phyloP scores from a whole-genome alignment of 2,797 vertebrate genomes.

The Pachyuromys duprasi region DNA sequence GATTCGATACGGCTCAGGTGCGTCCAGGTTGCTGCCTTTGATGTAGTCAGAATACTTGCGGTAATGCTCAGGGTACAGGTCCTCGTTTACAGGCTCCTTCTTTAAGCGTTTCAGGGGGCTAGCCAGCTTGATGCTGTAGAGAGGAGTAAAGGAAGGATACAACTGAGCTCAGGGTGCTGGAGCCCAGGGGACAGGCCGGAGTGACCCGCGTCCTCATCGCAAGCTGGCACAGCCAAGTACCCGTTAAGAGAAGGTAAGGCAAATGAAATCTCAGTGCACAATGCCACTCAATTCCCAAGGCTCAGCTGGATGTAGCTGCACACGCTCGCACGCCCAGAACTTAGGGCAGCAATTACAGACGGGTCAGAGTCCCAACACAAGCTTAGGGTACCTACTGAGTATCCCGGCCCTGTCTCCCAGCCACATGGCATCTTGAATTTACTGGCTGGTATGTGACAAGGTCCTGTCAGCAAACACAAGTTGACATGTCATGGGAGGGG shows the following conservation, averaged over 20 bases:
- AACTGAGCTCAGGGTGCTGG: background rate
- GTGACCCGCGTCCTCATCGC: background rate
- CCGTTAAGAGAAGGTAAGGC: background rate
- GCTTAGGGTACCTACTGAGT: background rate
- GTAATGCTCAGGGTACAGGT: slow-evolving; percentile 97
- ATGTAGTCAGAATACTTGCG: slow-evolving; percentile 98
- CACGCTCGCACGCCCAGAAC: background rate
- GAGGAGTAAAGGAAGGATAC: background rate
- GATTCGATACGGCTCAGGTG: slow-evolving; percentile 94
- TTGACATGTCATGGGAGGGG: background rate
- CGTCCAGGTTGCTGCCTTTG: slow-evolving; percentile 97
- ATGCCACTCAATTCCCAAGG: background rate
- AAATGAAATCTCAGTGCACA: background rate
- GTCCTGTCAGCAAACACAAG: background rate
- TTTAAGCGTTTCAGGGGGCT: slow-evolving; percentile 94
- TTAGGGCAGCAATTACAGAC: background rate
- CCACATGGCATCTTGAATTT: background rate
- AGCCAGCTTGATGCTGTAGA: slow-evolving; percentile 91
- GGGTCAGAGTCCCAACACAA: background rate
- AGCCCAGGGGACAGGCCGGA: accelerated
- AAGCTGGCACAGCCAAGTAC: background rate
- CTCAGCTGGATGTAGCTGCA: too few species aligned
- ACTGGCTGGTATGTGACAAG: background rate
- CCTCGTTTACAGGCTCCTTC: slow-evolving; percentile 96
- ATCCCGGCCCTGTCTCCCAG: background rate